phyloP scores from a whole-genome alignment of 2,797 vertebrate genomes.

The Pogonophryne albipinna region DNA sequence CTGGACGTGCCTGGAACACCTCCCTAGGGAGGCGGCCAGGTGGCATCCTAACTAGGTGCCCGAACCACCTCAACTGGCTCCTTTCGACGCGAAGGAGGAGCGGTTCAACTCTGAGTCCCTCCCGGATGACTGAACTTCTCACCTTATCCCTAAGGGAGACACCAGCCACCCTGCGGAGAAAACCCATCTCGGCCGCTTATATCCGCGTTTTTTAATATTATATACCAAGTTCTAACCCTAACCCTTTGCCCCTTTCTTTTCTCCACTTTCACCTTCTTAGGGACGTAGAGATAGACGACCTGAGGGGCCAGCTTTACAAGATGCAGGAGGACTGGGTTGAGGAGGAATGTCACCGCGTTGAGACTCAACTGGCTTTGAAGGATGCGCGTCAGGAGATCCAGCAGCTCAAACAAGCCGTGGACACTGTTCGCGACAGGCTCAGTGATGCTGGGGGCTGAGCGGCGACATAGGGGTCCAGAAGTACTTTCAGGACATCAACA shows the following conservation, averaged over 20 bases:
- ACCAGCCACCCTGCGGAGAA: too few relatives aligned
- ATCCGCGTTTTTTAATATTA: background rate
- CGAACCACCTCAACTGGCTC: too few relatives aligned
- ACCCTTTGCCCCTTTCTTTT: background rate
- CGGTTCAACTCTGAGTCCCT: too few relatives aligned
- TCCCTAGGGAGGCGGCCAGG: too few relatives aligned
- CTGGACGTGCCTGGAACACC: too few relatives aligned
- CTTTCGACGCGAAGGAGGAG: too few relatives aligned
- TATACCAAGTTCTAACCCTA: background rate
- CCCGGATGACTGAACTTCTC: too few relatives aligned
- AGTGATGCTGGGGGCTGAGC: conserved; percentile 83
- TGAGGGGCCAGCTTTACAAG: conserved; percentile 92
- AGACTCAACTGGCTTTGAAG: conserved; percentile 96
- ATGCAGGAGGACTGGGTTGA: conserved; percentile 99
- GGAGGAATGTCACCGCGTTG: conserved; percentile 98
- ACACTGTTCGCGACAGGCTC: conserved; percentile 91
- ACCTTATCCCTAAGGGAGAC: too few relatives aligned
- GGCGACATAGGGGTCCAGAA: conserved; percentile 91
- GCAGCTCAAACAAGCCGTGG: conserved; percentile 96
- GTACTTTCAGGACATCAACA: conserved; percentile 97
- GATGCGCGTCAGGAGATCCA: conserved; percentile 96
- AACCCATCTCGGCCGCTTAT: too few relatives aligned
- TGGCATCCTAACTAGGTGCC: too few relatives aligned
- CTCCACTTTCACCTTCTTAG: conserved; percentile 69
- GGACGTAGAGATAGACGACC: conserved; percentile 94